A percentile compares a stretch with the other conserved stretches of the same genome.
phyloP scores from a whole-genome alignment of 2,113 vertebrate species.

The Otis tarda region DNA sequence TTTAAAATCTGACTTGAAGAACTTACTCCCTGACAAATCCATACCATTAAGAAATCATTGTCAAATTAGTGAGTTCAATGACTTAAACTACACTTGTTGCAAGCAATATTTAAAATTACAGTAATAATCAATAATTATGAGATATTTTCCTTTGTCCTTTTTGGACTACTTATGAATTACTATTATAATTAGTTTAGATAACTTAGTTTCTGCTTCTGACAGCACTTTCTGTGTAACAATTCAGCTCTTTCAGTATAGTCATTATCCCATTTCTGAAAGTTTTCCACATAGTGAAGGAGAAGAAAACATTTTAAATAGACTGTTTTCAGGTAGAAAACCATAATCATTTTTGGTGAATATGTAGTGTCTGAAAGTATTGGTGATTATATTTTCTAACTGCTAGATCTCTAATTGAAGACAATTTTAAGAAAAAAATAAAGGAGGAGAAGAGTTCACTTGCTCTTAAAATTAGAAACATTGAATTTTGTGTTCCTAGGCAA shows the following conservation, averaged over 20 bases:
- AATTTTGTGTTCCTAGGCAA: not conserved
- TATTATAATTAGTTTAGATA: not conserved
- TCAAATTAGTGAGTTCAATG: not conserved
- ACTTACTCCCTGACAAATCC: not conserved
- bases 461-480: not conserved
- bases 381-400: not conserved
- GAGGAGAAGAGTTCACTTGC: not conserved
- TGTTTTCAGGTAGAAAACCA: not conserved
- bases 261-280: not conserved
- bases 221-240: not conserved
- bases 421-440: not conserved
- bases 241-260: not conserved
- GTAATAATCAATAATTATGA: slow-evolving; percentile 2
- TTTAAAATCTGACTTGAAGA: not conserved
- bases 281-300: not conserved
- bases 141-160: not conserved
- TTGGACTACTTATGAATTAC: not conserved
- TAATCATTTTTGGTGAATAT: not conserved
- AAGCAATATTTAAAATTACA: not conserved
- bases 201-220: slow-evolving; percentile 13
- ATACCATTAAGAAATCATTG: not conserved
- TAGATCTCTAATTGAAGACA: not conserved
- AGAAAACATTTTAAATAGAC: not conserved
- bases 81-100: not conserved
- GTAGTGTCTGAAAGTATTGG: not conserved